Evolutionary conservation across 1,140 invertebrate genomes (phyloP).

Genomic region (Cardiocondyla obscurior): DNA sequence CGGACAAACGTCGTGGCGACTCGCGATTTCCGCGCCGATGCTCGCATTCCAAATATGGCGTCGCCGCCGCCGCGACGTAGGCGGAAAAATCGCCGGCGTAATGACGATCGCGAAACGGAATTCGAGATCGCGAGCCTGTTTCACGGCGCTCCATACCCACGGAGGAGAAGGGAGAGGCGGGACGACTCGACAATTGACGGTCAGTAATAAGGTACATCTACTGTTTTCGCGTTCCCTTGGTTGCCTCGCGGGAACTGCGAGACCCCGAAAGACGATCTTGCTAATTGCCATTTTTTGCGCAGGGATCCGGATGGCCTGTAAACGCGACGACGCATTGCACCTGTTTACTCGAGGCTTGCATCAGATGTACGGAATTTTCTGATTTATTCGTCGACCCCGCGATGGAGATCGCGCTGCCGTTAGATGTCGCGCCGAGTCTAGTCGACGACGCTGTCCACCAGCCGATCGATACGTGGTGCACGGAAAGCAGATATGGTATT

Average conservation of each 20-base stretch:
- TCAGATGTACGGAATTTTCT: conserved; percentile 15
- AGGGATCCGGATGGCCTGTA: not conserved
- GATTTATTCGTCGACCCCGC: not conserved
- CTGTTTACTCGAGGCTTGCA: not conserved
- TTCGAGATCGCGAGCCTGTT: not conserved
- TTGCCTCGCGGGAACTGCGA: not conserved
- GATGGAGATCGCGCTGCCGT: not conserved
- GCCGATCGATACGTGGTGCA: not conserved
- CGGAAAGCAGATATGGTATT: no score
- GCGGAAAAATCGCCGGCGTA: not conserved
- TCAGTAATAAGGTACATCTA: not conserved
- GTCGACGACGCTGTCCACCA: no score
- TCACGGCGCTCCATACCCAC: not conserved
- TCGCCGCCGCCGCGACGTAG: not conserved
- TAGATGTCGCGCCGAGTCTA: not conserved
- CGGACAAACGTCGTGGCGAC: not conserved
- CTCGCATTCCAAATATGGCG: conserved; percentile 4
- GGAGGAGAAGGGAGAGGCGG: no score
- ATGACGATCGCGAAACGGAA: not conserved
- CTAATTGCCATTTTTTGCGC: not conserved
- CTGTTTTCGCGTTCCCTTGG: not conserved
- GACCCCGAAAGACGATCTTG: no score
- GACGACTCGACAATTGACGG: not conserved
- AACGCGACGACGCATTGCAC: not conserved
- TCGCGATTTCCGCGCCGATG: not conserved